phyloP scores from a whole-genome alignment of 53 echinoderm and acorn worm species.

The Temnopleurus reevesii region DNA sequence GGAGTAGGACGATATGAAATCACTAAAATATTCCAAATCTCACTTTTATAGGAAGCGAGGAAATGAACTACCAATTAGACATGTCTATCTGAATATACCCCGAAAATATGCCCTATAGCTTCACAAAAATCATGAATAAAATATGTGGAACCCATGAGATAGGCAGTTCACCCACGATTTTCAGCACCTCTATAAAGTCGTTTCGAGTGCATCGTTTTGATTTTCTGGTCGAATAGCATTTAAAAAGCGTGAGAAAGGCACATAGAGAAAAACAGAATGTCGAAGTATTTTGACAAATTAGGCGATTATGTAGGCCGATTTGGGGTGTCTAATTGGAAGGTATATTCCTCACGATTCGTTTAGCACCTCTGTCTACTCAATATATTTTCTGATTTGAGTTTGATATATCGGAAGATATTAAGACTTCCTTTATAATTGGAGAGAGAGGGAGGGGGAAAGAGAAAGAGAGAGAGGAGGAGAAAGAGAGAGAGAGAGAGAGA shows the following conservation, averaged over 20 bases:
- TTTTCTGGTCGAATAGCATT: slow-evolving; percentile 8
- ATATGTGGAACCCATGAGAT: neutral
- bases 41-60: neutral
- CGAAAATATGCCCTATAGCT: neutral
- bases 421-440: no score
- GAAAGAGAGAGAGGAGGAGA: no score
- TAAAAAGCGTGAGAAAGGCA: neutral
- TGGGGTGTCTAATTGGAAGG: no score
- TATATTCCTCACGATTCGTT: neutral
- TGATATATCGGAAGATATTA: no score
- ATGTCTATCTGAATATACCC: neutral
- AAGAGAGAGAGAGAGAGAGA: no score
- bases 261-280: neutral
- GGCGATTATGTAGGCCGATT: neutral
- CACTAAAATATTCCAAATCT: neutral
- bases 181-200: neutral
- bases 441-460: no score
- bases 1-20: neutral
- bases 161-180: neutral
- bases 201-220: neutral
- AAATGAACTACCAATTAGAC: slow-evolving; percentile 5
- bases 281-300: neutral
- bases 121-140: neutral
- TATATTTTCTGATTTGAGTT: no score
- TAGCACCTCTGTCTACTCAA: no score